phyloP scores from a whole-genome alignment of 2,888 invertebrate species.

The Abrostola tripartita region DNA sequence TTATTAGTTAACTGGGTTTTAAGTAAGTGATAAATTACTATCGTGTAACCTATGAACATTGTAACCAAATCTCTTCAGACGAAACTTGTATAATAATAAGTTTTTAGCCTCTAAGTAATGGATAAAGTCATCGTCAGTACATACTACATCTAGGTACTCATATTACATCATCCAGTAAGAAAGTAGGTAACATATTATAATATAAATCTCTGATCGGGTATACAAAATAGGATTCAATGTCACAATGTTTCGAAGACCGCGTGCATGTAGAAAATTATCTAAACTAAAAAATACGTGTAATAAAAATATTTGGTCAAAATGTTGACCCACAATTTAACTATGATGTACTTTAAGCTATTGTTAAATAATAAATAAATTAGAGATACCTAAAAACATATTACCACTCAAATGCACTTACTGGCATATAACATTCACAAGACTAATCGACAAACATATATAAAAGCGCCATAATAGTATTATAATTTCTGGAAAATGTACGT shows the following conservation, averaged over 20 bases:
- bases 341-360: too few relatives aligned
- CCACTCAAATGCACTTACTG: conserved; percentile 8
- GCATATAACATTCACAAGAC: conserved; percentile 10
- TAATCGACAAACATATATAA: conserved; percentile 42
- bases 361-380: background rate
- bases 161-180: too few relatives aligned
- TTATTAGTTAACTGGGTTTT: conserved; percentile 33
- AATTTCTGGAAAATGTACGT: conserved; percentile 73
- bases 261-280: too few relatives aligned
- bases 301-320: too few relatives aligned
- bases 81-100: background rate
- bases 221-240: too few relatives aligned
- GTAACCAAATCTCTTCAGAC: background rate
- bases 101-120: background rate
- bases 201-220: too few relatives aligned
- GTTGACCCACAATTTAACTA: too few relatives aligned
- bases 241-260: too few relatives aligned
- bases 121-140: too few relatives aligned
- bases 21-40: conserved; percentile 34
- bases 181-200: too few relatives aligned
- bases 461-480: conserved; percentile 65
- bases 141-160: too few relatives aligned
- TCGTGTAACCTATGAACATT: conserved; percentile 13
- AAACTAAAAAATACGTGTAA: too few relatives aligned
- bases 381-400: background rate